These are phyloP conservation scores for Vanessa tameamea DNA, from an alignment of 1,140 invertebrate species.

Conservation along the genomic window DNA sequence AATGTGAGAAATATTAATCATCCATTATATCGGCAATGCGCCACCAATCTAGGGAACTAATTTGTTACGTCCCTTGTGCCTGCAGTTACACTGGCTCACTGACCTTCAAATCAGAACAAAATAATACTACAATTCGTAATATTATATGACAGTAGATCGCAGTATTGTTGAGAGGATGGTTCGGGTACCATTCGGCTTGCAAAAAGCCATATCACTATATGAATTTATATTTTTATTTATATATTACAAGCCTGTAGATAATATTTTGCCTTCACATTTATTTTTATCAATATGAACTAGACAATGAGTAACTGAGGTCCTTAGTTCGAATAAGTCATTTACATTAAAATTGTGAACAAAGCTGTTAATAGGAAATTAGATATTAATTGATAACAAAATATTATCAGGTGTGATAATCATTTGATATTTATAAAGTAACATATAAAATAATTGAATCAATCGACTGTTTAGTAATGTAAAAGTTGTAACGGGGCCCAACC, in stretches of 20 bases:
- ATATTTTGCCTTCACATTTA: not conserved
- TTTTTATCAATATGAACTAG: slow-evolving; percentile 21
- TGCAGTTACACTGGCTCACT: too few relatives aligned
- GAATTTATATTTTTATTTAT: not conserved
- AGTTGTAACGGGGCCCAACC: not conserved
- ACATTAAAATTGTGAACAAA: slow-evolving; percentile 22
- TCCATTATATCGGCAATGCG: too few relatives aligned
- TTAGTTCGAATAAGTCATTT: slow-evolving; percentile 17
- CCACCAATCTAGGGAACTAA: too few relatives aligned
- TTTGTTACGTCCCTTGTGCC: too few relatives aligned
- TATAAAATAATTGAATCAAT: not conserved
- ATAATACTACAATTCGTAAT: too few relatives aligned
- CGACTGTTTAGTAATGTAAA: not conserved
- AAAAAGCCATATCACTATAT: too few relatives aligned
- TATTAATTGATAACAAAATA: slow-evolving; percentile 21
- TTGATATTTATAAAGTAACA: slow-evolving; percentile 18
- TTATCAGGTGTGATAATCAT: slow-evolving; percentile 15
- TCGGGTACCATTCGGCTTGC: too few relatives aligned
- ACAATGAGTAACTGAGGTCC: slow-evolving; percentile 23
- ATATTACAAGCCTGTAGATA: not conserved
- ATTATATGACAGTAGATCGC: too few relatives aligned
- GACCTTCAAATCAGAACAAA: too few relatives aligned
- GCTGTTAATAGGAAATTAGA: slow-evolving; percentile 16
- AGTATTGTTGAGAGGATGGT: too few relatives aligned
- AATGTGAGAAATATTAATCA: too few relatives aligned